Base-by-base conservation (phyloP, 2,113 vertebrate genomes). In the Paramormyrops kingsleyae region DNA sequence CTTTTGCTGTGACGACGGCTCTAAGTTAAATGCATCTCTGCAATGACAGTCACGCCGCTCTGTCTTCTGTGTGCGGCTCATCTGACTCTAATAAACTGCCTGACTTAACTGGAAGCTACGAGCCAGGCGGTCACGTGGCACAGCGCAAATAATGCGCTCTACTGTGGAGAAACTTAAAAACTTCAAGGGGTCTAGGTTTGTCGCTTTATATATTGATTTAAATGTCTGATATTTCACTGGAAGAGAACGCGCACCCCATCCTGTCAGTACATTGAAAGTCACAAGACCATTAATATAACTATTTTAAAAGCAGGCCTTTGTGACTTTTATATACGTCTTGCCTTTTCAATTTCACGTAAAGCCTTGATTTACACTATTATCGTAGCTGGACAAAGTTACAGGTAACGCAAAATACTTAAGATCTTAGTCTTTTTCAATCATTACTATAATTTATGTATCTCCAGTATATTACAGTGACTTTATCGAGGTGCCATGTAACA, bases 51-150 rank as follows among this genome's bases (percentile, higher is more conserved):
- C n/a, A 56, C 19, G 15, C 10, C 15, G 9, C 31, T 77, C 70
- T 5, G 70, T 39, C 13, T 31, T 77, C 59, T 31, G n/a, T 31
- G n/a, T 13, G 0, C 39, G 1, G 12, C 44, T 66, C 89, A 90
- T 39, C 83, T 90, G 89, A 87, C 59, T 87, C 53, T 46, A 90
- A 90, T 90, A 35, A 89, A 1, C 15, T 13, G 24, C 35, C 13
- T 17, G 1, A 13, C 7, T 77, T 84, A 84, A 84, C n/a, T 46
- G 83, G 44, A 47, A 24, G 27, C 83, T 21, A 5, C 8, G 21
- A 24, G 44, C 24, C 83, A 47, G 6, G 10, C 83, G 0, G 83
- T 84, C 83, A 84, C 44, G 83, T 84, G 39, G 9, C 10, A n/a
- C 21, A 9, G 15, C 10, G 31, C 17, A 6, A 83, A 83, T 47